Evolutionary conservation across 2,113 vertebrate genomes (phyloP).

Genomic region (Motacilla tschutschensis): DNA sequence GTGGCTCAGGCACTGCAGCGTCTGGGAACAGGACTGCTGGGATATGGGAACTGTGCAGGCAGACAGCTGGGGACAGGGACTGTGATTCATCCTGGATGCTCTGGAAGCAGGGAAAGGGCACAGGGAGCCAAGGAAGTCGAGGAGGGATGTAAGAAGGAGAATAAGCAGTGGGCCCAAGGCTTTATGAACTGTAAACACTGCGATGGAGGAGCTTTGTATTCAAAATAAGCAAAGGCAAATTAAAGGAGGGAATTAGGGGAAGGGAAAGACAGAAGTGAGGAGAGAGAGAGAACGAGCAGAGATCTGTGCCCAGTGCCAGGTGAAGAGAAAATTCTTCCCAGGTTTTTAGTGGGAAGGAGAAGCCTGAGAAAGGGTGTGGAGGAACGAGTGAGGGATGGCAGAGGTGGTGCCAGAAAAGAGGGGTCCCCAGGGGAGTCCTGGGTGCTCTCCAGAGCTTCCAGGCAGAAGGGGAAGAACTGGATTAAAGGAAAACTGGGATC

Average conservation of each 20-base stretch:
- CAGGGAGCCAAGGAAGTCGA: neutral
- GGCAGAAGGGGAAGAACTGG: neutral
- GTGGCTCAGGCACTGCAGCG: neutral
- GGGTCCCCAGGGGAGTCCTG: neutral
- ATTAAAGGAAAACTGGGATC: neutral
- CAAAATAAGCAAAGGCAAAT: constrained; percentile 56
- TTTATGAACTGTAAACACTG: constrained; percentile 51
- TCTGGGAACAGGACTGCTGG: neutral
- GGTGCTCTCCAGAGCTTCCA: neutral
- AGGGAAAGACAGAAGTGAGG: neutral
- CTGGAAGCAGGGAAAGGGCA: constrained; percentile 21
- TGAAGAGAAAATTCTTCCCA: neutral
- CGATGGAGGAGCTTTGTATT: constrained; percentile 12
- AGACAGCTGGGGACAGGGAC: constrained; percentile 18
- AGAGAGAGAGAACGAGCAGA: neutral
- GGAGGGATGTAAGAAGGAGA: neutral
- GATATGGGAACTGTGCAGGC: neutral
- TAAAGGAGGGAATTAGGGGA: neutral
- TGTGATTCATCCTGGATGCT: neutral
- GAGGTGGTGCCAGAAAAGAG: neutral
- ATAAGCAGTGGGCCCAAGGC: constrained; percentile 29
- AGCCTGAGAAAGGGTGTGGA: neutral
- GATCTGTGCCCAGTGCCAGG: neutral
- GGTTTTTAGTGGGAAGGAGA: neutral
- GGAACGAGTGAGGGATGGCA: neutral